Base-by-base conservation (phyloP, 1,140 invertebrate genomes). In the Polypedilum pembai region DNA sequence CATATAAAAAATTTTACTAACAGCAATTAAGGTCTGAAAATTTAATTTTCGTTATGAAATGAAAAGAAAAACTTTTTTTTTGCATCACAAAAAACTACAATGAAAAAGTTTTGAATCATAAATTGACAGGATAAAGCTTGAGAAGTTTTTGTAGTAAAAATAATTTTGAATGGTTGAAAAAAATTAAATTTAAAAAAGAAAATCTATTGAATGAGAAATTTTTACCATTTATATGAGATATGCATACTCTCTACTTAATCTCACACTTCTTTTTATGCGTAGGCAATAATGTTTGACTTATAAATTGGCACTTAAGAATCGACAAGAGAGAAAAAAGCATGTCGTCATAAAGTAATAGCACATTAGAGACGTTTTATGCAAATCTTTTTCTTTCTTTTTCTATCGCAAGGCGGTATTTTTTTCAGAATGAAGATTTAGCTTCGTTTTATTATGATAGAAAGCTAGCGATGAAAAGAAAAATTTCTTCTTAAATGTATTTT, bases 321-420 rank as follows among this genome's bases (percentile, higher is more conserved):
- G 45, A 56, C 45, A n/a, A 56, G n/a, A 56, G 15, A n/a, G n/a
- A 56, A 56, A n/a, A 56, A 56, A 56, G 10, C 45, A 56, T 56
- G 45, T 56, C n/a, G 45, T 56, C n/a, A 56, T 56, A 56, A 56
- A 56, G 45, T 56, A 56, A 56, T 56, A n/a, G 45, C 10, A 56
- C 45, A 15, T 56, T 56, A 56, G 45, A n/a, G 12, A 56, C 45
- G 15, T 56, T 56, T 15, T 56, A 56, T 56, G 7, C n/a, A 56
- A 56, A 56, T 56, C 12, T 56, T 56, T n/a, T 15, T 4, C 45
- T 56, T 56, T 33, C 24, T 33, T 33, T 33, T 33, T 33, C 24
- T 33, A n/a, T 15, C 8, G n/a, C 45, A 15, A 56, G n/a, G n/a
- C n/a, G 45, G 45, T 15, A 56, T 15, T 56, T 56, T 12, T 45